Conservation (phyloP, 2,888 invertebrate genomes). For the Drosophila acutilabella region DNA sequence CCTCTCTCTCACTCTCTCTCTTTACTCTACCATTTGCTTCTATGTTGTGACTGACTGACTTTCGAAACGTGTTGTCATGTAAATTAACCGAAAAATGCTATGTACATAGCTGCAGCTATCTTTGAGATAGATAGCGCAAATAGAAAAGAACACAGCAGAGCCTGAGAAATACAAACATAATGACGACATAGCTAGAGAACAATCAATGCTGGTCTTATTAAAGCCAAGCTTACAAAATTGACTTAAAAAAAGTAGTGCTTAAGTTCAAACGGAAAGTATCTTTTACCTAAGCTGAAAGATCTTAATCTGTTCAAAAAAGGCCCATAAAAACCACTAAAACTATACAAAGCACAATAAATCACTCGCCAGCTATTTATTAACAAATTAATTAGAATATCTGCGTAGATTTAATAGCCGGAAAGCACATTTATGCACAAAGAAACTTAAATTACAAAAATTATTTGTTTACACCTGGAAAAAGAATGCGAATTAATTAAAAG, state of each 20-base stretch:
- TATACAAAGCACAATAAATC: too few species aligned
- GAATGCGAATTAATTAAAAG: constrained; percentile 13
- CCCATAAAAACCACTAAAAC: too few species aligned
- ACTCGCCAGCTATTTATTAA: not conserved
- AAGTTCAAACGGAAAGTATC: not conserved
- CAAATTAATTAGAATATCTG: constrained; percentile 3
- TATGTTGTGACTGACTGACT: constrained; percentile 64
- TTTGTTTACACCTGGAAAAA: constrained; percentile 30
- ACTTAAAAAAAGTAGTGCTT: constrained; percentile 2
- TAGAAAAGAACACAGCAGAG: constrained; percentile 47
- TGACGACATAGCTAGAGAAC: constrained; percentile 19
- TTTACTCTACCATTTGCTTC: constrained; percentile 15
- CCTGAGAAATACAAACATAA: constrained; percentile 76
- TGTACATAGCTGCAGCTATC: constrained; percentile 56
- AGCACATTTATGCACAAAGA: constrained; percentile 1
- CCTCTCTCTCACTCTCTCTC: not conserved
- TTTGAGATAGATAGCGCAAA: constrained; percentile 60
- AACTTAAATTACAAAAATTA: constrained; percentile 16
- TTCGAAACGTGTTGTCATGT: constrained; percentile 80
- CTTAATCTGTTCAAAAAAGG: too few species aligned
- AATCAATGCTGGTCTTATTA: constrained; percentile 18
- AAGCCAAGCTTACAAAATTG: constrained; percentile 11
- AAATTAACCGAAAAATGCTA: constrained; percentile 73
- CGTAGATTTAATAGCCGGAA: constrained; percentile 12
- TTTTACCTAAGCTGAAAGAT: too few species aligned